Evolutionary conservation across 2,888 invertebrate genomes (phyloP), one percentile per base, ranked within the genome.

Genomic region (Spodoptera littoralis): DNA sequence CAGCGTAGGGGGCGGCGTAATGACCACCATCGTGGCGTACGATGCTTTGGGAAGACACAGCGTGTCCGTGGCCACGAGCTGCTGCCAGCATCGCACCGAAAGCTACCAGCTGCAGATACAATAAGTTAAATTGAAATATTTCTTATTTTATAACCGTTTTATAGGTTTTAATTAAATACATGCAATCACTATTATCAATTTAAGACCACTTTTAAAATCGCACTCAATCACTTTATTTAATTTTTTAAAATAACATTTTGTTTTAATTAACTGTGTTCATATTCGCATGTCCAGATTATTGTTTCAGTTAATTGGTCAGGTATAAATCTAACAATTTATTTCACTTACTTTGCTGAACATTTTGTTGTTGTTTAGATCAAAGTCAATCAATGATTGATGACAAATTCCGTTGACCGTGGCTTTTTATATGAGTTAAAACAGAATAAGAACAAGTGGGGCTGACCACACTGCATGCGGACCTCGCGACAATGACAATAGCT

Each of bases 321-420:
- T 36, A 41, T 24, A 62, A 27, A 43, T 42, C 43, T 43, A 11
- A 12, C 44, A 46, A 57, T 50, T 36, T 44, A 24, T 51, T 24
- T 56, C 60, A 87, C 92, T 91, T 83, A 93, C 93, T 91, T 91
- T 91, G 85, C 86, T 88, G 83, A 92, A 90, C 93, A 93, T 93
- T 85, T 88, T 90, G 88, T 68, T 84, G 74, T 83, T 80, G 81
- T 85, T 86, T 77, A 77, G 82, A 84, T 84, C 76, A 80, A 78
- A 73, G 83, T 80, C 82, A 73, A 74, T 84, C 79, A 80, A 72
- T 90, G 89, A 92, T 92, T 92, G 91, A 90, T 91, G 85, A 86
- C 83, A 83, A 85, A 80, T 79, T 69, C 76, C 73, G 66, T 74
- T 80, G 85, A 75, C 84, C 83, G 81, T 78, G 79, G 83, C 86